Evolutionary conservation across 1,140 invertebrate genomes (phyloP).

Genomic region (Drosophila pruinosa): DNA sequence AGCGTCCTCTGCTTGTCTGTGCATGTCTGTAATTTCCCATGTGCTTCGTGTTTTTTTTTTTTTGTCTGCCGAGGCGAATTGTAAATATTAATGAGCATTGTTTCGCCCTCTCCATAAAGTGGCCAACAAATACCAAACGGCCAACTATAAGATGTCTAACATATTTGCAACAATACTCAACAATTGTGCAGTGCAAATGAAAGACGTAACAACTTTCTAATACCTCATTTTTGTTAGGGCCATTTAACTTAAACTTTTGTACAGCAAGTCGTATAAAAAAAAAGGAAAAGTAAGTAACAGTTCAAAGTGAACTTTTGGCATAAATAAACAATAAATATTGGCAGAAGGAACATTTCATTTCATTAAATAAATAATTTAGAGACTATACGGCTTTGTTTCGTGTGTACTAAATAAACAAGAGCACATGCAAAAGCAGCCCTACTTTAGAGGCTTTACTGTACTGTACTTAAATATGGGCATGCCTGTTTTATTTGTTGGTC

Average conservation of each 20-base stretch:
- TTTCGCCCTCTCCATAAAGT: not conserved
- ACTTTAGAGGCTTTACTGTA: constrained; percentile 12
- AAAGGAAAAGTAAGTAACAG: not conserved
- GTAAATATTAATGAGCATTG: constrained; percentile 35
- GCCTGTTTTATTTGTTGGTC: constrained; percentile 44
- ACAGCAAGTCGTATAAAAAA: not conserved
- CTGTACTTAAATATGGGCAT: not conserved
- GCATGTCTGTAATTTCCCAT: not conserved
- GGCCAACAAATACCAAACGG: not conserved
- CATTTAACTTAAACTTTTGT: not conserved
- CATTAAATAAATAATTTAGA: not conserved
- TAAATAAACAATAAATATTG: not conserved
- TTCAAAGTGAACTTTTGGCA: not conserved
- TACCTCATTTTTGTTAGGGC: not conserved
- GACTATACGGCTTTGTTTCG: not conserved
- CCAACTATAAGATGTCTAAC: not conserved
- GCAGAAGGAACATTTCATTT: too few species aligned
- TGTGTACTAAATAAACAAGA: not conserved
- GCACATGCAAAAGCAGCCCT: too few species aligned
- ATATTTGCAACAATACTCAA: not conserved
- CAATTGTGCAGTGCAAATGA: not conserved
- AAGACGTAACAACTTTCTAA: not conserved
- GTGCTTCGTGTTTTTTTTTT: not conserved
- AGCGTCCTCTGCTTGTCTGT: not conserved
- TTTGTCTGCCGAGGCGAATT: constrained; percentile 11